A percentile compares a stretch with the other conserved stretches of the same genome.
These are phyloP conservation scores for Magallana ariakensis DNA, from an alignment of 1,140 invertebrate genomes.

Conservation along the genomic window DNA sequence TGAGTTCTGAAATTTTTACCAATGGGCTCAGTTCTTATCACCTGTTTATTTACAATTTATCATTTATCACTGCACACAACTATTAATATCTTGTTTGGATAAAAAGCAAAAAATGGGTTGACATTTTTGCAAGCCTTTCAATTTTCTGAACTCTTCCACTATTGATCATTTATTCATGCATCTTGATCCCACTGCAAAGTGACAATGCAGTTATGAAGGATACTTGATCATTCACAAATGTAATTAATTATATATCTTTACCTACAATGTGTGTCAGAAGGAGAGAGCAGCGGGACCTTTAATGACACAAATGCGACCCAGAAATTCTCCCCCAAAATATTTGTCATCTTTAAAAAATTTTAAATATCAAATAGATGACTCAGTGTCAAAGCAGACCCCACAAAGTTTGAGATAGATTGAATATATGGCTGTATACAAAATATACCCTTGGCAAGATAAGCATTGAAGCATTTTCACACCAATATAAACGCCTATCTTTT, in stretches of 20 bases:
- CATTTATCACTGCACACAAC: too few relatives aligned
- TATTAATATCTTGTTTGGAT: too few relatives aligned
- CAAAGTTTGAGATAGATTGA: constrained; percentile 7
- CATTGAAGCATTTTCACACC: constrained; percentile 27
- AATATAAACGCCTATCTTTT: constrained; percentile 25
- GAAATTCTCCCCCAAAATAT: constrained; percentile 1
- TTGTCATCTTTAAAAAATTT: constrained; percentile 32
- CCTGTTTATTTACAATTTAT: too few relatives aligned
- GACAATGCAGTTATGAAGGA: constrained; percentile 14
- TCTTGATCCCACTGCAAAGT: neutral
- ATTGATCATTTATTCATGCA: neutral
- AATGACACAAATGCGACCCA: neutral
- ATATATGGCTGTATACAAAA: constrained; percentile 28
- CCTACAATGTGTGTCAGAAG: constrained; percentile 13
- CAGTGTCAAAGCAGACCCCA: neutral
- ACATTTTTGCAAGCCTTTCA: neutral
- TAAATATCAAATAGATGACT: constrained; percentile 29
- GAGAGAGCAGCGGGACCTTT: neutral
- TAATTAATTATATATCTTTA: constrained; percentile 23
- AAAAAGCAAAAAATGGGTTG: too few relatives aligned
- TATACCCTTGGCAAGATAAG: constrained; percentile 26
- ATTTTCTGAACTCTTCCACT: neutral
- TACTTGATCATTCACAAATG: constrained; percentile 25
- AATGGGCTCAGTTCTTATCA: too few relatives aligned
- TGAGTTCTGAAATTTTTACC: too few relatives aligned